A percentile compares a stretch with the other conserved stretches of the same genome.
Conservation (phyloP, 2,888 invertebrate genomes). For the Alitta virens region DNA sequence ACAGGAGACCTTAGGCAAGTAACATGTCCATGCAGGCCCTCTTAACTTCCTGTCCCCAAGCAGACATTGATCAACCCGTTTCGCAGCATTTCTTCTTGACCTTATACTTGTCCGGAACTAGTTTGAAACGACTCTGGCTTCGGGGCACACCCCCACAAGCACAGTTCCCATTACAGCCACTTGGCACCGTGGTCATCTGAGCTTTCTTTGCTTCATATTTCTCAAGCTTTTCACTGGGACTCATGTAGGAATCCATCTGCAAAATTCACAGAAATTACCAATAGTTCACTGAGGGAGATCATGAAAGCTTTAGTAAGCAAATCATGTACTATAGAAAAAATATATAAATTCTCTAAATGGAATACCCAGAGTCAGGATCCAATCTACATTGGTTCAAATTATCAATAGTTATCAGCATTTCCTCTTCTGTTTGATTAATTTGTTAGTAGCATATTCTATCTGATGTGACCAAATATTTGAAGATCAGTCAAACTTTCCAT, state of each 20-base stretch:
- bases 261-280: background rate
- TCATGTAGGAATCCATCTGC: background rate
- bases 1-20: too few relatives aligned
- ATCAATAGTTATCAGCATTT: background rate
- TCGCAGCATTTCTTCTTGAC: conserved; percentile 1
- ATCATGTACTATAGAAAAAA: background rate
- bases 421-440: background rate
- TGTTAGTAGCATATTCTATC: too few relatives aligned
- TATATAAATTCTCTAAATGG: too few relatives aligned
- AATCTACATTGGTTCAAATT: too few relatives aligned
- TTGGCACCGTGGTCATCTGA: background rate
- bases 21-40: too few relatives aligned
- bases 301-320: too few relatives aligned
- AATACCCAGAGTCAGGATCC: too few relatives aligned
- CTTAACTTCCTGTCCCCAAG: too few relatives aligned
- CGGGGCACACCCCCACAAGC: background rate
- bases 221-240: background rate
- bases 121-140: conserved; percentile 1
- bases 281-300: too few relatives aligned
- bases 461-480: too few relatives aligned
- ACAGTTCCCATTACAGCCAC: background rate
- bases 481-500: too few relatives aligned
- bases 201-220: background rate
- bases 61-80: background rate
- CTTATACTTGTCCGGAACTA: background rate